A percentile compares a stretch with the other conserved stretches of the same genome.
Conservation (phyloP, 1,140 invertebrate species). For the Spodoptera frugiperda region DNA sequence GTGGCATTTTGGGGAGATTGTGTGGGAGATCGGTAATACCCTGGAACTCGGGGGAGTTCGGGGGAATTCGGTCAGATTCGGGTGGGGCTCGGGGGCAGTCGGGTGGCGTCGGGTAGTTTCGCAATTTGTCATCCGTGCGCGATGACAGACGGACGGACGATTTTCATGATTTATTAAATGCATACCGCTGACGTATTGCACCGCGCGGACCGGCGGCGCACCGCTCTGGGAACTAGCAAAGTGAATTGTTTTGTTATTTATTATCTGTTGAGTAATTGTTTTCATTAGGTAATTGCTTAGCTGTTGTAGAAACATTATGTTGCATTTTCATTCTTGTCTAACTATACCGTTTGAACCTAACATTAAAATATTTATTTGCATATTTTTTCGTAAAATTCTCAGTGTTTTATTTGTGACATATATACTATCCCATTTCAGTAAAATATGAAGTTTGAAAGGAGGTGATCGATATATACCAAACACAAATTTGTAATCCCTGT, state of each 20-base stretch:
- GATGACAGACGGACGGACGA: conserved; percentile 57
- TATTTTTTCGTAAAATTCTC: no score
- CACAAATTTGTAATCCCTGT: no score
- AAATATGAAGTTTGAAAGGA: no score
- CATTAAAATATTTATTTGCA: neutral
- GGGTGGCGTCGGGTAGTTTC: conserved; percentile 28
- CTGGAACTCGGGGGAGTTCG: conserved; percentile 7
- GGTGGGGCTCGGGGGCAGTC: conserved; percentile 10
- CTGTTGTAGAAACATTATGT: neutral
- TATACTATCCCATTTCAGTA: no score
- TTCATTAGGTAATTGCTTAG: neutral
- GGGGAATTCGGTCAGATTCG: neutral
- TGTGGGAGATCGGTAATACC: no score
- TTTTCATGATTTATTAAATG: conserved; percentile 62
- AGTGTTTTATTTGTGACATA: no score
- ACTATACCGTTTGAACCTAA: no score
- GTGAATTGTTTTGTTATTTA: conserved; percentile 11
- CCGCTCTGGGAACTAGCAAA: conserved; percentile 20
- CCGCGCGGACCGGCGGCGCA: neutral
- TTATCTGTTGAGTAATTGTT: conserved; percentile 10
- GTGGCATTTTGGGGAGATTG: neutral
- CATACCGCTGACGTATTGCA: conserved; percentile 57
- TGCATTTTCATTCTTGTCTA: no score
- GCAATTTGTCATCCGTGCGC: conserved; percentile 58
- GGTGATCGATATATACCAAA: no score